Evolutionary conservation across 2,888 invertebrate genomes (phyloP), one percentile per base, ranked within the genome.

Genomic region (Nemurella pictetii): DNA sequence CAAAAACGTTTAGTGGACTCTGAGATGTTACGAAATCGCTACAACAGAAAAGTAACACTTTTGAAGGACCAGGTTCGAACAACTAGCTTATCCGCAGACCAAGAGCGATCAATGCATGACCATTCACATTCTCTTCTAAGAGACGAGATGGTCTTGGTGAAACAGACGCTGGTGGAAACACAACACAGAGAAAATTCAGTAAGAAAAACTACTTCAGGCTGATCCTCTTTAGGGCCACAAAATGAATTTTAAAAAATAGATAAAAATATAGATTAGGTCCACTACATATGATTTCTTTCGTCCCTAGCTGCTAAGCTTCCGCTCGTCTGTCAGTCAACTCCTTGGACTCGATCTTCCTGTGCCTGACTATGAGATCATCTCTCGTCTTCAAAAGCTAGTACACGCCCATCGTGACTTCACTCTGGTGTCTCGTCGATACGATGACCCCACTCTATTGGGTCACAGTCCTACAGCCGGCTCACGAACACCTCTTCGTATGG

Each of bases 321-420:
- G 95, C 86, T 93, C 94, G 85, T 94, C 95, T 2, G 94, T 95
- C 35, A 94, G 94, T 20, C 94, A 95, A 87, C 91, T 95, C n/a
- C 90, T 95, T 9, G 95, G 95, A n/a, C 92, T 95, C 87, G 94
- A 94, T 30, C 92, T 94, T 5, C 94, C 94, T 84, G 93, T 95
- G 28, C 94, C 95, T 0, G 95, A 96, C 91, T 94, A 95, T 88
- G 95, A 95, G 90, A 92, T 95, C 88, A 92, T 95, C 85, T 94
- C 95, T 55, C 93, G 96, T 0, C 91, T 97, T 30, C 96, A 96
- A 90, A 96, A 96, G 89, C 91, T 97, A 87, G 95, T 96, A 83
- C 95, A 96, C 87, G 96, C 96, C 0, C 96, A 97, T 90, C 95
- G 96, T 88, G 97, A 97, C 91, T 97, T 96, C 89, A 96, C 96